These are phyloP conservation scores for Habropoda laboriosa DNA, from an alignment of 1,140 invertebrate species.

Conservation along the genomic window DNA sequence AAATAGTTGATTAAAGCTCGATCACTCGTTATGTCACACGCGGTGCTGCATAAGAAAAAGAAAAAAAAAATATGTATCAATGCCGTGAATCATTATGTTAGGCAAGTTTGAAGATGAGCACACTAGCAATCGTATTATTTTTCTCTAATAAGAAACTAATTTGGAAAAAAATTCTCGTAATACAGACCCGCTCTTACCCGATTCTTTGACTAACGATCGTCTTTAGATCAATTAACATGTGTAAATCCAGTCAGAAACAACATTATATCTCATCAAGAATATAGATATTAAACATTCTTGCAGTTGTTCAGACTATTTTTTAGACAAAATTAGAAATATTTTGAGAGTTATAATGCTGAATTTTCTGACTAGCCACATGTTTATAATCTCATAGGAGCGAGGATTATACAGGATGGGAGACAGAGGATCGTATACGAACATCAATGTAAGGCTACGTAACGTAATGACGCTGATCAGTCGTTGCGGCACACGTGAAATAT, in stretches of 20 bases:
- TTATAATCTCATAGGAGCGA: background rate
- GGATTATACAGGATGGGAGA: background rate
- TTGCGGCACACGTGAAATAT: constrained; percentile 80
- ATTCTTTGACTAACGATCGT: constrained; percentile 46
- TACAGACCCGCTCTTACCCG: constrained; percentile 66
- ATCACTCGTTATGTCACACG: constrained; percentile 30
- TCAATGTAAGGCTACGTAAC: constrained; percentile 82
- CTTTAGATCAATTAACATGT: constrained; percentile 40
- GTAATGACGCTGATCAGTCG: constrained; percentile 79
- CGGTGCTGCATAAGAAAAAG: constrained; percentile 40
- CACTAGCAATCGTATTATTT: background rate
- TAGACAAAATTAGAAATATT: background rate
- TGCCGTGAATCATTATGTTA: constrained; percentile 2
- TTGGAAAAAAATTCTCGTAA: constrained; percentile 25
- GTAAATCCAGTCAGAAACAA: constrained; percentile 20
- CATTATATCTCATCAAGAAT: background rate
- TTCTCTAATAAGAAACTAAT: constrained; percentile 3
- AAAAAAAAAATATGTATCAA: constrained; percentile 2
- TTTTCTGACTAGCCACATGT: constrained; percentile 10
- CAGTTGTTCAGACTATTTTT: background rate
- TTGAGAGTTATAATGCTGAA: background rate
- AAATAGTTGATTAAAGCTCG: constrained; percentile 10
- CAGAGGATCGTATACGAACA: constrained; percentile 56
- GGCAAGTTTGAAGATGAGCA: constrained; percentile 2
- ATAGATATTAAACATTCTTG: background rate